phyloP scores from a whole-genome alignment of 2,113 vertebrate genomes.

The Zosterops japonicus region DNA sequence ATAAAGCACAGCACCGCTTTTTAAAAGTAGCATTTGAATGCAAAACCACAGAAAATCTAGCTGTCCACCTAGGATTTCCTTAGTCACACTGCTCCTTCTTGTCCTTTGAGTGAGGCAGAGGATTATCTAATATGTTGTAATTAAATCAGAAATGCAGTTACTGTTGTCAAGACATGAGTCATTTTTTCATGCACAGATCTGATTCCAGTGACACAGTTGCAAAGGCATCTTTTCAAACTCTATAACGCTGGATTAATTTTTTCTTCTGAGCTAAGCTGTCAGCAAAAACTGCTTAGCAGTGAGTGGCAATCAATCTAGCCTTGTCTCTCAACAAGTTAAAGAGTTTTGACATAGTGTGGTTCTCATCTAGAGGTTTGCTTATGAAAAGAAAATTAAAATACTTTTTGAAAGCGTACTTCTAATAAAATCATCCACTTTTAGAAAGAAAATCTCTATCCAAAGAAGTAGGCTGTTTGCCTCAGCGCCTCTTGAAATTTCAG shows the following conservation, averaged over 20 bases:
- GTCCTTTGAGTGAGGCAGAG: background rate
- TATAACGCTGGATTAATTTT: background rate
- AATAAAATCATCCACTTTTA: conserved; percentile 18
- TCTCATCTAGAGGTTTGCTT: conserved; percentile 16
- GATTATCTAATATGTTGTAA: background rate
- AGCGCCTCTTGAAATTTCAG: conserved; percentile 39
- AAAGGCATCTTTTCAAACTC: conserved; percentile 27
- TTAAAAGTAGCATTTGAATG: background rate
- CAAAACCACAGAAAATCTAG: background rate
- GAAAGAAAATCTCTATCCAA: background rate
- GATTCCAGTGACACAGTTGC: background rate
- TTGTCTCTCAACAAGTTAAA: conserved; percentile 49
- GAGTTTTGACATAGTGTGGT: conserved; percentile 1
- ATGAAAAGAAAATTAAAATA: background rate
- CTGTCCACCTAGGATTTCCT: background rate
- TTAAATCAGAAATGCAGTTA: background rate
- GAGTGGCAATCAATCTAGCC: conserved; percentile 46
- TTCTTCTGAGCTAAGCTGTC: conserved; percentile 21
- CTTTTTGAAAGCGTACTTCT: background rate
- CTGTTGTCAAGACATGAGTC: conserved; percentile 17
- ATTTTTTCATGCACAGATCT: background rate
- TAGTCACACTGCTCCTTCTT: background rate
- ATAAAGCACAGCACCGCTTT: accelerated
- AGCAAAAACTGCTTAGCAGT: conserved; percentile 29
- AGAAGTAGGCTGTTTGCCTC: conserved; percentile 8